phyloP scores from a whole-genome alignment of 2,797 vertebrate genomes.

The Epinephelus coioides region DNA sequence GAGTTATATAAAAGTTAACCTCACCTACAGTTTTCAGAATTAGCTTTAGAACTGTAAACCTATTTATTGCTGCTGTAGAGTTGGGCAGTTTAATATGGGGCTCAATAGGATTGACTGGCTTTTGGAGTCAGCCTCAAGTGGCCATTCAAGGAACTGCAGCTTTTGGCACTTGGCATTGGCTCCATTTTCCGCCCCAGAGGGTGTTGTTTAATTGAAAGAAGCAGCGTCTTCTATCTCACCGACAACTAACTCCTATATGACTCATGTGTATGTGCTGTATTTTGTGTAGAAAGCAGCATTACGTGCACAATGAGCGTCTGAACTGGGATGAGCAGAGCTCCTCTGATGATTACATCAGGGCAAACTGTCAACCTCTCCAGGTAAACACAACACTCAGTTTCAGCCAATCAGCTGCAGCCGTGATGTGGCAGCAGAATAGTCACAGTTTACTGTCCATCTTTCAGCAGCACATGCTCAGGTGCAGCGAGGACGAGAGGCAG shows the following conservation, averaged over 20 bases:
- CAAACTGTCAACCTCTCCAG: conserved; percentile 89
- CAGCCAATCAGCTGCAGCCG: neutral
- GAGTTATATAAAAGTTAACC: no score
- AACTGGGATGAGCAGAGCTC: conserved; percentile 88
- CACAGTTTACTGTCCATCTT: neutral
- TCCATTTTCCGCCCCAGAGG: no score
- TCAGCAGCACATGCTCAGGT: conserved; percentile 87
- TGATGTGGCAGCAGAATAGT: neutral
- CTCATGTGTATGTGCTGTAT: neutral
- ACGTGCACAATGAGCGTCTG: conserved; percentile 82
- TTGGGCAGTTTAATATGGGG: no score
- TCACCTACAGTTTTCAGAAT: no score
- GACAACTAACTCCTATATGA: neutral
- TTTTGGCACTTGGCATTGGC: no score
- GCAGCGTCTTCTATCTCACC: neutral
- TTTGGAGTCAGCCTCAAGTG: no score
- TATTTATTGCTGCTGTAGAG: no score
- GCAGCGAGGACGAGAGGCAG: conserved; percentile 83
- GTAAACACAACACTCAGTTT: conserved; percentile 63
- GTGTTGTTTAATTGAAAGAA: no score
- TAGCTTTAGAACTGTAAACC: no score
- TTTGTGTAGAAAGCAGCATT: conserved; percentile 86
- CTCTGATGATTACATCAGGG: conserved; percentile 81
- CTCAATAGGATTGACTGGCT: no score
- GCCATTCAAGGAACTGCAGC: no score